Conservation (phyloP, 2,113 vertebrate genomes). For the Camarhynchus parvulus region DNA sequence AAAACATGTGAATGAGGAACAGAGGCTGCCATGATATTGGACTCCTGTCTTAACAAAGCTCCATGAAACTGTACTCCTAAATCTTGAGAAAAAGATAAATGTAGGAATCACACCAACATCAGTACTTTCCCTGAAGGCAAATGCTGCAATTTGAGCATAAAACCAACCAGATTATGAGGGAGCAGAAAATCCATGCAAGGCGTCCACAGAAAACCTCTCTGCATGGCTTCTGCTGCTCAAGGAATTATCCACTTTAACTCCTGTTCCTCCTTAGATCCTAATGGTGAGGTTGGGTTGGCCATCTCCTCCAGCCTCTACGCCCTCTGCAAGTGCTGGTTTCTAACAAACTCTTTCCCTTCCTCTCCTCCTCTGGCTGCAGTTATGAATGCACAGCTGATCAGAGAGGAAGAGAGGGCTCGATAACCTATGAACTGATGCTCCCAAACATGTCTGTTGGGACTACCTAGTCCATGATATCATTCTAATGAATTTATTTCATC, state of each 20-base stretch:
- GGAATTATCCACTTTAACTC: background rate
- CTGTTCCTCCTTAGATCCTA: background rate
- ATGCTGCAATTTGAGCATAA: background rate
- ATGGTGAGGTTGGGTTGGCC: background rate
- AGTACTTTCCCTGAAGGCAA: background rate
- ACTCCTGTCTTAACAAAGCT: background rate
- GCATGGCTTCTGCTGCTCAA: background rate
- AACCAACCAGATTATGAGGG: background rate
- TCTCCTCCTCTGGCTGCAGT: background rate
- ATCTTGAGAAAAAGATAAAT: background rate
- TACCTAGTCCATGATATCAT: no score
- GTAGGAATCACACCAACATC: background rate
- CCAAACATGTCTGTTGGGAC: fast-evolving
- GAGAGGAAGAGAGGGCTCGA: fast-evolving
- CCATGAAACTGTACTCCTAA: background rate
- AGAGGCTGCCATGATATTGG: background rate
- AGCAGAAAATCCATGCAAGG: background rate
- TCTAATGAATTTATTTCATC: background rate
- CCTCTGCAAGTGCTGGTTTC: background rate
- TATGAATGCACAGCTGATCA: background rate
- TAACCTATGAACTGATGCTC: background rate
- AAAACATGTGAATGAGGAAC: background rate
- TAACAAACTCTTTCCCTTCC: background rate
- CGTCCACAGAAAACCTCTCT: background rate
- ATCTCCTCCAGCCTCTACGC: background rate